Evolutionary conservation across 2,888 invertebrate genomes (phyloP).

Genomic region (Drosophila atripex): DNA sequence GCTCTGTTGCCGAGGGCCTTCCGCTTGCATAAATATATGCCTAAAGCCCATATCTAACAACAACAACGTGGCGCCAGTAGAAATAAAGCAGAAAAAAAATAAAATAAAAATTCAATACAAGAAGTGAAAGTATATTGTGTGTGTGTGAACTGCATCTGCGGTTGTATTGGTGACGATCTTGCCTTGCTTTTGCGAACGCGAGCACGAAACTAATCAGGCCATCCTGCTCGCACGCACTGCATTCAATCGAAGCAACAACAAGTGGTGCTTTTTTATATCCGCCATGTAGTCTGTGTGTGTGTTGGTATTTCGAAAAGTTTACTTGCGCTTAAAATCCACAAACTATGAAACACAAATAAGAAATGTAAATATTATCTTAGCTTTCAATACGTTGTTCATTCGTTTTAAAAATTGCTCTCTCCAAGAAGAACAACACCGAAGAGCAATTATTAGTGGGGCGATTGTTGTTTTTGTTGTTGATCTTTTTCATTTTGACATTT

Average conservation of each 20-base stretch:
- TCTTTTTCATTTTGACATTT: slow-evolving; percentile 65
- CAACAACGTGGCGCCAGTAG: slow-evolving; percentile 57
- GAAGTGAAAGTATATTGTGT: slow-evolving; percentile 75
- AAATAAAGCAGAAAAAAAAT: slow-evolving; percentile 57
- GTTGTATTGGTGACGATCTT: slow-evolving; percentile 61
- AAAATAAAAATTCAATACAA: slow-evolving; percentile 69
- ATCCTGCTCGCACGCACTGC: slow-evolving; percentile 69
- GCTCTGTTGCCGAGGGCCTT: slow-evolving; percentile 69
- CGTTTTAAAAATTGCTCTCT: slow-evolving; percentile 28
- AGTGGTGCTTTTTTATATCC: slow-evolving; percentile 64
- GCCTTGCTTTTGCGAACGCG: slow-evolving; percentile 60
- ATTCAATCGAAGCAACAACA: slow-evolving; percentile 73
- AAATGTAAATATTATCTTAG: slow-evolving; percentile 45
- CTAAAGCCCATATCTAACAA: slow-evolving; percentile 51
- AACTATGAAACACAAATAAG: slow-evolving; percentile 44
- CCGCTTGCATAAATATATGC: slow-evolving; percentile 69
- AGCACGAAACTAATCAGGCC: slow-evolving; percentile 54
- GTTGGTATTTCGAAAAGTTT: slow-evolving; percentile 59
- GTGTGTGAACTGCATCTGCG: slow-evolving; percentile 19
- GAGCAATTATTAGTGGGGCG: slow-evolving; percentile 10
- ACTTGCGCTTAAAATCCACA: slow-evolving; percentile 40
- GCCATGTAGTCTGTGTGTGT: slow-evolving; percentile 27
- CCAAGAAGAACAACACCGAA: slow-evolving; percentile 18
- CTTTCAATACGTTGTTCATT: slow-evolving; percentile 26
- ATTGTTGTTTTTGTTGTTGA: slow-evolving; percentile 36